Percentiles rank a stretch among this genome's conserved stretches.
These are phyloP conservation scores for Hylaeus anthracinus DNA, from an alignment of 1,140 invertebrate species.

Conservation along the genomic window DNA sequence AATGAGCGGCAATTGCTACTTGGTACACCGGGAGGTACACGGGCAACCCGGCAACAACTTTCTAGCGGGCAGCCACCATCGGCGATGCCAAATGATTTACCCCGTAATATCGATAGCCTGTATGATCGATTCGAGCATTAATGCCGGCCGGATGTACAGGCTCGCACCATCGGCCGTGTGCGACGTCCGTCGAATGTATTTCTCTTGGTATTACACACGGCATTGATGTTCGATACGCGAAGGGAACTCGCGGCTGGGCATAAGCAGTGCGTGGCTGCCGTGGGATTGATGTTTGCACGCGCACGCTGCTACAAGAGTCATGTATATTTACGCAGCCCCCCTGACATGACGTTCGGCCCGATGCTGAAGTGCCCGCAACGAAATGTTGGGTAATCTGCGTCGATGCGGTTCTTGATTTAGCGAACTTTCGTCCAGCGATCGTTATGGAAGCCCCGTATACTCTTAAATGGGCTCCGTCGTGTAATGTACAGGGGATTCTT, in stretches of 20 bases:
- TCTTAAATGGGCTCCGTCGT: not conserved
- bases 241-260: conserved; percentile 26
- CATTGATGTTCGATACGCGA: conserved; percentile 48
- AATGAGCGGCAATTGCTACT: conserved; percentile 69
- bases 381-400: conserved; percentile 29
- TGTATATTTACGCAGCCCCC: conserved; percentile 53
- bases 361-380: conserved; percentile 8
- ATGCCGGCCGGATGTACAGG: conserved; percentile 49
- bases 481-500: too few species aligned
- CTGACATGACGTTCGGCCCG: conserved; percentile 30
- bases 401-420: conserved; percentile 52
- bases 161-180: conserved; percentile 24
- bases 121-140: conserved; percentile 66
- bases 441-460: conserved; percentile 12
- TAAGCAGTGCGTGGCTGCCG: conserved; percentile 39
- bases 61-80: conserved; percentile 41
- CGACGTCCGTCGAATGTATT: conserved; percentile 40
- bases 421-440: conserved; percentile 15
- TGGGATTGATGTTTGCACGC: conserved; percentile 49
- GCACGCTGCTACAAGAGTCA: conserved; percentile 36
- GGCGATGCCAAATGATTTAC: conserved; percentile 63
- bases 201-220: conserved; percentile 55
- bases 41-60: conserved; percentile 58
- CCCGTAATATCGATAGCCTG: conserved; percentile 62
- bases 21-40: conserved; percentile 46